Evolutionary conservation across 1,140 invertebrate species (phyloP).

Genomic region (Atta cephalotes): DNA sequence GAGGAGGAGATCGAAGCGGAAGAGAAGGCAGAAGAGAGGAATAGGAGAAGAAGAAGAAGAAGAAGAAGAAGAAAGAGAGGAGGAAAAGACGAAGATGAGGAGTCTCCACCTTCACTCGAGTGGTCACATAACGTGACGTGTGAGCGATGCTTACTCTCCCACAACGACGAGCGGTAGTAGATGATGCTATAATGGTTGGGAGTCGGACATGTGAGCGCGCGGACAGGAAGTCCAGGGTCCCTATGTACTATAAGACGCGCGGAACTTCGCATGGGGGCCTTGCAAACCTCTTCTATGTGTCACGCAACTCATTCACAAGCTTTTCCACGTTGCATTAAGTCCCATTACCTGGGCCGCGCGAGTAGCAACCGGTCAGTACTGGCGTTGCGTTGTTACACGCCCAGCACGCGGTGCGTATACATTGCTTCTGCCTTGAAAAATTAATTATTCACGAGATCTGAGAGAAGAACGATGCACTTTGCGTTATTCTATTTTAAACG

Average conservation of each 20-base stretch:
- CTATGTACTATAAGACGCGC: slow-evolving; percentile 73
- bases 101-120: slow-evolving; percentile 76
- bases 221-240: slow-evolving; percentile 85
- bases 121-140: slow-evolving; percentile 83
- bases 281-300: slow-evolving; percentile 84
- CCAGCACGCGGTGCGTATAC: background rate
- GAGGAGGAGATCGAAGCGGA: slow-evolving; percentile 55
- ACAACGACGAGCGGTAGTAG: slow-evolving; percentile 84
- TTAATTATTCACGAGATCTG: slow-evolving; percentile 54
- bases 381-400: background rate
- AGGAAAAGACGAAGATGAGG: slow-evolving; percentile 65
- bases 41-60: slow-evolving; percentile 12
- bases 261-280: slow-evolving; percentile 85
- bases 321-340: slow-evolving; percentile 80
- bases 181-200: slow-evolving; percentile 86
- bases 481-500: slow-evolving; percentile 24
- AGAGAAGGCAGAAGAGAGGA: slow-evolving; percentile 66
- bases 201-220: slow-evolving; percentile 82
- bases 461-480: background rate
- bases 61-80: slow-evolving; percentile 38
- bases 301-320: slow-evolving; percentile 85
- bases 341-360: slow-evolving; percentile 61
- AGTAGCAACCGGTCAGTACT: slow-evolving; percentile 31
- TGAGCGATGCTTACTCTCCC: slow-evolving; percentile 86
- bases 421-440: slow-evolving; percentile 26